Evolutionary conservation across 2,888 invertebrate species (phyloP), one percentile per base, ranked within the genome.

Genomic region (Eurois occulta): DNA sequence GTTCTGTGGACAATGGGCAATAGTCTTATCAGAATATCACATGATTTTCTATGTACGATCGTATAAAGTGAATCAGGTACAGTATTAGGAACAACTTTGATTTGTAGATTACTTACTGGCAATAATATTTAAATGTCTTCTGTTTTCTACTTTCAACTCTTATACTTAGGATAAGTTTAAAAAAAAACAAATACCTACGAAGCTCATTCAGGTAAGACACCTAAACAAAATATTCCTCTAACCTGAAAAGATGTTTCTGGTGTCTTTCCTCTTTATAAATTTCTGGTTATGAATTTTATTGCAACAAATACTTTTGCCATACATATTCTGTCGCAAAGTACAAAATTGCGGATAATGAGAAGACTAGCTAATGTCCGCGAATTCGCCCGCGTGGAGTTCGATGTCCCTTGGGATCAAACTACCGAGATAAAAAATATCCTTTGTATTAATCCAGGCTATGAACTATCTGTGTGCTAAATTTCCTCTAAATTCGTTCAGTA

Each of bases 1-100:
- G 91, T 89, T 88, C 85, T 87, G 80, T 89, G 92, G 91, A 94
- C 94, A 94, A 94, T 94, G 86, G 92, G 87, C 90, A 93, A 93
- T 93, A 92, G 89, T 84, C 90, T 92, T 93, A 93, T 93, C 91
- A 84, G 79, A 65, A 75, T 80, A 92, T 93, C 91, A 78, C 77
- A 78, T 89, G 89, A 90, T 90, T 89, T 89, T 89, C 78, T 84
- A 74, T 84, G 62, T 77, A 77, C 71, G 71, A 66, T 82, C 70
- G 74, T 72, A 81, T 82, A 69, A 82, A 86, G 76, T 68, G 78
- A 81, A 84, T 82, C 55, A 65, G 67, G 79, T 70, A 78, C 74
- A 73, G 64, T 74, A 74, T 79, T 78, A 75, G 48, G 55, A 72
- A 77, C 72, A 67, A 52, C n/a, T 68, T 75, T 75, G 81, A 80